phyloP scores from a whole-genome alignment of 2,113 vertebrate species.

The Scartelaos histophorus region DNA sequence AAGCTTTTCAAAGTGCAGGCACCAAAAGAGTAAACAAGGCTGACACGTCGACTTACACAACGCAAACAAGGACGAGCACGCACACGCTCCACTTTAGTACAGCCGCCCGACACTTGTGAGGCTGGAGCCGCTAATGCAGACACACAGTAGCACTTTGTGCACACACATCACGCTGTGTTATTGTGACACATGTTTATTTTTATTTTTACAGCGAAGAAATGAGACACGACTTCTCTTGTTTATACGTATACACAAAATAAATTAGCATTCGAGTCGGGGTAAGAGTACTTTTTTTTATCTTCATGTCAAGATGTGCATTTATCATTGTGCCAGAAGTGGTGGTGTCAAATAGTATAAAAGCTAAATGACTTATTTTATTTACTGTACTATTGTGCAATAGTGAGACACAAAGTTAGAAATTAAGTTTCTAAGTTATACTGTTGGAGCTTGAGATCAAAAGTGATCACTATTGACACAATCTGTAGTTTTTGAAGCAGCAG shows the following conservation, averaged over 20 bases:
- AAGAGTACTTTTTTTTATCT: background rate
- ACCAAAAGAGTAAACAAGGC: slow-evolving; percentile 50
- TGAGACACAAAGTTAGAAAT: background rate
- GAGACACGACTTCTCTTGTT: no score
- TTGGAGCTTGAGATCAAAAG: background rate
- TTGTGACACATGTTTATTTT: background rate
- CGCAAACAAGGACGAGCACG: slow-evolving; percentile 43
- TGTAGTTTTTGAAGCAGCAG: no score
- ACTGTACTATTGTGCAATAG: background rate
- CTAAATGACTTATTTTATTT: background rate
- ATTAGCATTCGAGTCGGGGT: background rate
- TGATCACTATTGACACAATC: no score
- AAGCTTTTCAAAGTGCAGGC: slow-evolving; percentile 53
- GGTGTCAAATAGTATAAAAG: no score
- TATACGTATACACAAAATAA: background rate
- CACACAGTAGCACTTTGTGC: slow-evolving; percentile 39
- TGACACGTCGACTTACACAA: slow-evolving; percentile 35
- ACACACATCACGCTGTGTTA: background rate
- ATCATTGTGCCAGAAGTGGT: no score
- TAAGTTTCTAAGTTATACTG: background rate
- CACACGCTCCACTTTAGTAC: slow-evolving; percentile 45
- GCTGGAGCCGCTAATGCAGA: slow-evolving; percentile 45
- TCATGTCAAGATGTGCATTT: no score
- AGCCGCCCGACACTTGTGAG: slow-evolving; percentile 42
- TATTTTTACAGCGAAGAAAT: background rate